Percentiles rank a stretch among this genome's conserved stretches.
These are phyloP conservation scores for Eunapius fragilis DNA, from an alignment of 37 sponge, comb jelly and placozoan genomes.

Conservation along the genomic window DNA sequence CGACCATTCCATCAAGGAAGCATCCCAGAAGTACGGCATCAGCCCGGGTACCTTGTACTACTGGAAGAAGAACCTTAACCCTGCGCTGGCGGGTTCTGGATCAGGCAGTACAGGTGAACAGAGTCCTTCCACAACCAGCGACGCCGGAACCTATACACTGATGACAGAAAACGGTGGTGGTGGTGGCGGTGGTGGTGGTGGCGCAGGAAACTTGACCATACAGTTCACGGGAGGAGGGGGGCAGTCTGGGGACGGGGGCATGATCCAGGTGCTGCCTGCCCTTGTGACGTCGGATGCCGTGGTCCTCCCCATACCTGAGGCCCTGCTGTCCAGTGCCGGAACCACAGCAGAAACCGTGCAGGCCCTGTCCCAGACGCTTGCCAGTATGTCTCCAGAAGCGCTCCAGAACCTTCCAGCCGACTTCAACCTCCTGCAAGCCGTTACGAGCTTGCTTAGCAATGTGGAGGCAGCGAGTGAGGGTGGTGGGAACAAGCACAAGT, in stretches of 20 bases:
- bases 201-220: not conserved
- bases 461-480: not conserved
- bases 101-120: not conserved
- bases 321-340: conserved; percentile 7
- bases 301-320: not conserved
- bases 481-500: not conserved
- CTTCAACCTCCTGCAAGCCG: conserved; percentile 48
- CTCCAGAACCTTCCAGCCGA: conserved; percentile 31
- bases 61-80: conserved; percentile 65
- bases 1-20: conserved; percentile 71
- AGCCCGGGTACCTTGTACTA: conserved; percentile 70
- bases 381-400: conserved; percentile 16
- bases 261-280: not conserved
- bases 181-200: not conserved
- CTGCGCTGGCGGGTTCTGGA: not conserved
- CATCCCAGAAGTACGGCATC: conserved; percentile 74
- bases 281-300: not conserved
- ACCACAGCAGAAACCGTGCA: not conserved
- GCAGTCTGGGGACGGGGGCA: not conserved
- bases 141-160: not conserved
- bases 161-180: not conserved
- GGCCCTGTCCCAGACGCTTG: conserved; percentile 27
- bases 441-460: conserved; percentile 37
- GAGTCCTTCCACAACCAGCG: not conserved
- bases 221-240: too few relatives aligned